Percentiles rank a stretch among this genome's conserved stretches.
These are phyloP conservation scores for Pantherophis guttatus DNA, from an alignment of 2,113 vertebrate genomes.

Conservation along the genomic window DNA sequence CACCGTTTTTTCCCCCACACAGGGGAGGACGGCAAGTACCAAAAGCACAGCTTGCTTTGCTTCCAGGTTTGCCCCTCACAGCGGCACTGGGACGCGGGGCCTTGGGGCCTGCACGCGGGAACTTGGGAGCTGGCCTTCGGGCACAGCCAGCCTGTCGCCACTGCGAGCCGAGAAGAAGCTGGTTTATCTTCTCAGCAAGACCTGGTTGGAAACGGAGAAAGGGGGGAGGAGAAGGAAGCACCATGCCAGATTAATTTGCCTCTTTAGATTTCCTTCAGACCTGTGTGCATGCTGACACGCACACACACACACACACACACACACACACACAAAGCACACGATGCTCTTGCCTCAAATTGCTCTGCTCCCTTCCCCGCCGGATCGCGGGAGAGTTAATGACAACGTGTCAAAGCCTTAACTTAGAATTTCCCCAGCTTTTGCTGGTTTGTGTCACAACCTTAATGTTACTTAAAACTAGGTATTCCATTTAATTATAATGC, in stretches of 20 bases:
- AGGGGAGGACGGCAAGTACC: too few relatives aligned
- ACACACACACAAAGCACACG: not conserved
- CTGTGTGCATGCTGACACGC: too few relatives aligned
- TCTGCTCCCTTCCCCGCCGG: not conserved
- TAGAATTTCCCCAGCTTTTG: slow-evolving; percentile 48
- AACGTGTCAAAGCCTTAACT: slow-evolving; percentile 28
- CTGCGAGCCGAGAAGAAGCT: not conserved
- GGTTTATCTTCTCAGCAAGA: not conserved
- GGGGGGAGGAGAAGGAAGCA: accelerated
- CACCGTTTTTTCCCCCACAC: too few relatives aligned
- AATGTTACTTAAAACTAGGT: slow-evolving; percentile 62
- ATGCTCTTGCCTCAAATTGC: not conserved
- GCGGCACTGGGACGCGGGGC: not conserved
- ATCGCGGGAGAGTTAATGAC: slow-evolving; percentile 22
- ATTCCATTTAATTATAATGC: slow-evolving; percentile 68
- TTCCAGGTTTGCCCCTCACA: not conserved
- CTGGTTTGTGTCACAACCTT: slow-evolving; percentile 45
- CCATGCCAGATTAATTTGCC: not conserved
- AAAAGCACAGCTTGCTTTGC: not conserved
- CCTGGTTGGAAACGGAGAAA: not conserved
- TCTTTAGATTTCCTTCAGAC: not conserved
- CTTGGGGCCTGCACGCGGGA: not conserved
- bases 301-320: not conserved
- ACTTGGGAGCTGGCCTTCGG: not conserved
- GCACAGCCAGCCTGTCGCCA: not conserved